A percentile compares a stretch with the other conserved stretches of the same genome.
Evolutionary conservation across 2,797 vertebrate genomes (phyloP).

Genomic region (Pantherophis alleghaniensis): DNA sequence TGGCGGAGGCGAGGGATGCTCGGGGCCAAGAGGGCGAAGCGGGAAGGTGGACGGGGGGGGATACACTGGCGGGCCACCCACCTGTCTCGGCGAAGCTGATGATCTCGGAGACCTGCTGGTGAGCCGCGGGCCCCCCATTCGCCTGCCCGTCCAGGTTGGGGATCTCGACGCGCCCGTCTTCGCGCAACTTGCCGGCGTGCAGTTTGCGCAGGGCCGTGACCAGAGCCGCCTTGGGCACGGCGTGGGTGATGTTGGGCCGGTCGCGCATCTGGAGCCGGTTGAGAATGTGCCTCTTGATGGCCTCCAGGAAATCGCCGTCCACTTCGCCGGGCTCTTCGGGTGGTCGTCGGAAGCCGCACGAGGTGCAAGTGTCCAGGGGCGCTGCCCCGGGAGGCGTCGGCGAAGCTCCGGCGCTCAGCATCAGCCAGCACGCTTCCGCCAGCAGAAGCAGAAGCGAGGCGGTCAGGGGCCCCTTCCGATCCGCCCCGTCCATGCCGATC

Average conservation of each 20-base stretch:
- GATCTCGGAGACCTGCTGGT: slow-evolving; percentile 91
- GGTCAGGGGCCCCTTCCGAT: slow-evolving; percentile 65
- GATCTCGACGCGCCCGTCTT: slow-evolving; percentile 94
- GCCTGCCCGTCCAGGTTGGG: slow-evolving; percentile 92
- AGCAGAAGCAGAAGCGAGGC: slow-evolving; percentile 55
- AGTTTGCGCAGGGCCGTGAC: slow-evolving; percentile 94
- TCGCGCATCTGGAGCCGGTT: slow-evolving; percentile 92
- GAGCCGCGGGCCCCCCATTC: slow-evolving; percentile 81
- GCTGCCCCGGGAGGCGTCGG: slow-evolving; percentile 72
- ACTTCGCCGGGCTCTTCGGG: slow-evolving; percentile 81
- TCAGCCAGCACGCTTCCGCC: slow-evolving; percentile 62
- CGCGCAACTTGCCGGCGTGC: slow-evolving; percentile 91
- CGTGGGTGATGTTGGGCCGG: slow-evolving; percentile 95
- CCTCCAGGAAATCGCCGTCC: slow-evolving; percentile 91
- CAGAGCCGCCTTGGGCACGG: slow-evolving; percentile 94
- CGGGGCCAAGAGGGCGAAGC: background rate
- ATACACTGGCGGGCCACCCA: slow-evolving; percentile 64
- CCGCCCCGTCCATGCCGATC: slow-evolving; percentile 74
- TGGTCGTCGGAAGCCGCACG: slow-evolving; percentile 85
- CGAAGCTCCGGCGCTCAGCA: slow-evolving; percentile 70
- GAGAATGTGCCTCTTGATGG: slow-evolving; percentile 95
- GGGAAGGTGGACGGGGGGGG: slow-evolving; percentile 13
- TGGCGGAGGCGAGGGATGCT: background rate
- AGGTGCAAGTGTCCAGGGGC: slow-evolving; percentile 86
- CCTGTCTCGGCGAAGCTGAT: slow-evolving; percentile 98